Evolutionary conservation across 2,113 vertebrate species (phyloP).

Genomic region (Cairina moschata): DNA sequence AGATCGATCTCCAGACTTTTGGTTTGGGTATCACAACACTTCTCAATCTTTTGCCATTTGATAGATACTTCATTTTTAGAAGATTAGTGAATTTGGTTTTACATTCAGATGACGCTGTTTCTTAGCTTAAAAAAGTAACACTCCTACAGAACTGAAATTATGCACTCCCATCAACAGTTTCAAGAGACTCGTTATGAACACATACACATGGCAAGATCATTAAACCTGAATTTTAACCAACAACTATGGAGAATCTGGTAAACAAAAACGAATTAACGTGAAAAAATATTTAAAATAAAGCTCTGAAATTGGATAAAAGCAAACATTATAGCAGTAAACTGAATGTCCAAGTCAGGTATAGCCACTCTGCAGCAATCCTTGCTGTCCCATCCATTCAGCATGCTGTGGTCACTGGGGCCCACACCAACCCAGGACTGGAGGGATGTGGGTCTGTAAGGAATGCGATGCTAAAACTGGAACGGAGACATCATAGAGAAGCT

Average conservation of each 20-base stretch:
- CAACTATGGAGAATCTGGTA: background rate
- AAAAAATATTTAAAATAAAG: background rate
- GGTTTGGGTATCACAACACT: background rate
- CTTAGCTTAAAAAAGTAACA: background rate
- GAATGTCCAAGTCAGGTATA: background rate
- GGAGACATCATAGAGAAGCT: background rate
- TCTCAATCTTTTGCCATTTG: background rate
- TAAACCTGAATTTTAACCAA: background rate
- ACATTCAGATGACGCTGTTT: background rate
- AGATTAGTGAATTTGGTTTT: background rate
- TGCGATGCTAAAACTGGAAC: accelerated
- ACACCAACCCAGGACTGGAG: background rate
- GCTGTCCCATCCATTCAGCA: background rate
- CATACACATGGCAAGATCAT: background rate
- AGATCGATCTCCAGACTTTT: background rate
- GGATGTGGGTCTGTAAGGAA: accelerated
- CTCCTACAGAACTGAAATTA: background rate
- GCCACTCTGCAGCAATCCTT: background rate
- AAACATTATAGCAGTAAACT: background rate
- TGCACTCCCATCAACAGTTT: background rate
- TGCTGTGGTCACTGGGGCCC: background rate
- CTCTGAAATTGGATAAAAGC: background rate
- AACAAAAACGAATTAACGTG: background rate
- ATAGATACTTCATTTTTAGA: background rate
- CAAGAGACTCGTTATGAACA: background rate